Conservation (phyloP, 2,888 invertebrate genomes). For the Argyresthia goedartella region DNA sequence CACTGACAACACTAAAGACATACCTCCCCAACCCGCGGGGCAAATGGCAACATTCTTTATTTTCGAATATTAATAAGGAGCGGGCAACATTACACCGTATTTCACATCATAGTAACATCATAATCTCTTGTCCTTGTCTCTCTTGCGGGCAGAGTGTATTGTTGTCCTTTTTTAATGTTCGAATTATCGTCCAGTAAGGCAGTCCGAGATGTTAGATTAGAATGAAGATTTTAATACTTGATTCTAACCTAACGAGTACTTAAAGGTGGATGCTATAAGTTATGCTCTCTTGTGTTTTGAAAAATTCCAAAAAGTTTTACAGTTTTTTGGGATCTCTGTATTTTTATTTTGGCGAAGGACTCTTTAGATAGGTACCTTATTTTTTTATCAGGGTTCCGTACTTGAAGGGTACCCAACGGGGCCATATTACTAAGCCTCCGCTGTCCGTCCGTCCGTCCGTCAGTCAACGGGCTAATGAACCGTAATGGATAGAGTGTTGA, state of each 20-base stretch:
- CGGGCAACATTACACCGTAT: constrained; percentile 63
- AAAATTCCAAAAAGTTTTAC: too few species aligned
- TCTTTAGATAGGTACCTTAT: too few species aligned
- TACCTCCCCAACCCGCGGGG: constrained; percentile 39
- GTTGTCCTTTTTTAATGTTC: constrained; percentile 31
- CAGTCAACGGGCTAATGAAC: too few species aligned
- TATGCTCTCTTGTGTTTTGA: background rate
- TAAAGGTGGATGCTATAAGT: constrained; percentile 1
- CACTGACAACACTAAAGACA: constrained; percentile 11
- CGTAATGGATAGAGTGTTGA: too few species aligned
- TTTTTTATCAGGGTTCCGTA: too few species aligned
- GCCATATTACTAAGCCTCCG: too few species aligned
- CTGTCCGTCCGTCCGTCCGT: too few species aligned
- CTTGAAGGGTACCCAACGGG: too few species aligned
- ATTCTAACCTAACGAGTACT: constrained; percentile 3
- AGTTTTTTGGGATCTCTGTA: too few species aligned
- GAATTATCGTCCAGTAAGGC: constrained; percentile 13
- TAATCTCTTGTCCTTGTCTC: constrained; percentile 25
- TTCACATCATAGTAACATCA: constrained; percentile 55
- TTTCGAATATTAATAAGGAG: constrained; percentile 67
- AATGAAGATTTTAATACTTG: constrained; percentile 1
- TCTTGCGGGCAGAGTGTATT: constrained; percentile 18
- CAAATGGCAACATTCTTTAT: constrained; percentile 63
- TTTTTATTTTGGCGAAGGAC: too few species aligned
- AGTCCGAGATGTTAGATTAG: constrained; percentile 2